Percentiles rank a stretch among this genome's conserved stretches.
phyloP scores from a whole-genome alignment of 2,113 vertebrate species.

The Propithecus coquereli region DNA sequence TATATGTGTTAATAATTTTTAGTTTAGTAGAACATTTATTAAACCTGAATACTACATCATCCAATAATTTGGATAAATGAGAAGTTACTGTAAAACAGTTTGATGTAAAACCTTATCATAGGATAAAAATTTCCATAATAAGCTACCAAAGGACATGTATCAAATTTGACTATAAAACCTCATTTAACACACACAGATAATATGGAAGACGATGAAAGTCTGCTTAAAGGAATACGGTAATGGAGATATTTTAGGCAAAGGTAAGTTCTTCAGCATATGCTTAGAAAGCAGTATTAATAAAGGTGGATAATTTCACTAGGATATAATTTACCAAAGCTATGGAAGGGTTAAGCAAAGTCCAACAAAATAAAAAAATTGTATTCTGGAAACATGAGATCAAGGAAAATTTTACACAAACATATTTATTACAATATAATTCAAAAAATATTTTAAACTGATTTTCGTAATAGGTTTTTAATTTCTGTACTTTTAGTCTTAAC shows the following conservation, averaged over 20 bases:
- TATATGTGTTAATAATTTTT: not conserved
- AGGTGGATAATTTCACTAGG: not conserved
- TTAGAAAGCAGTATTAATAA: not conserved
- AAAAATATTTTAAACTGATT: not conserved
- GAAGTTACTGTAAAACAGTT: not conserved
- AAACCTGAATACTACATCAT: not conserved
- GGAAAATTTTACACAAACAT: not conserved
- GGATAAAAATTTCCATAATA: not conserved
- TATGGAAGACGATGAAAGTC: not conserved
- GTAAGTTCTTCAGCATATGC: not conserved
- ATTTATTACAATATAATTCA: not conserved
- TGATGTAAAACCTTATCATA: conserved; percentile 8
- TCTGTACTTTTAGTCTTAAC: not conserved
- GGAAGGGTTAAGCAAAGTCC: not conserved
- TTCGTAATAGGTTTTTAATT: not conserved
- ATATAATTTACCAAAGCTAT: not conserved
- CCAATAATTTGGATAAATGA: not conserved
- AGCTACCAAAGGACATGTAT: not conserved
- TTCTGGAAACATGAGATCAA: not conserved
- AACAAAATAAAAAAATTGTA: not conserved
- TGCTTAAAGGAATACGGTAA: not conserved
- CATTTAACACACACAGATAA: not conserved
- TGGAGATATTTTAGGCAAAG: not conserved
- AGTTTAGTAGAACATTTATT: not conserved
- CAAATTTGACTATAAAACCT: not conserved